These are phyloP conservation scores for Sitta europaea DNA, from an alignment of 2,113 vertebrate species.

Conservation along the genomic window DNA sequence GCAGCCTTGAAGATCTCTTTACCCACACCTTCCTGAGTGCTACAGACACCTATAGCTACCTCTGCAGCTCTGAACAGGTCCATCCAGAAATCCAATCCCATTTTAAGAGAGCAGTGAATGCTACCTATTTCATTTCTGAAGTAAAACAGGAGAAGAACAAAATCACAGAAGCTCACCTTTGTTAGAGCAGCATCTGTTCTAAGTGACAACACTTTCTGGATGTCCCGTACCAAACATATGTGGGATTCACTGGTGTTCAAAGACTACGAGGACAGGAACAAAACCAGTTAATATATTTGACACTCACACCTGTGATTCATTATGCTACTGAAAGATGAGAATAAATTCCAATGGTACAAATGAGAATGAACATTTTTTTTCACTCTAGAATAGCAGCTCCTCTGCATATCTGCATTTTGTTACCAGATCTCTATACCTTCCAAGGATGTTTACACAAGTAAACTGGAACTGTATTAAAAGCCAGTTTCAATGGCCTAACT, in stretches of 20 bases:
- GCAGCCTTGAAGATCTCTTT: background rate
- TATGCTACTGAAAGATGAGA: background rate
- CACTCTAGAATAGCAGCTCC: background rate
- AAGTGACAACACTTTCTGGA: slow-evolving; percentile 82
- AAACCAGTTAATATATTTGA: background rate
- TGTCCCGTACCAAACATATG: slow-evolving; percentile 87
- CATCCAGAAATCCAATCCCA: background rate
- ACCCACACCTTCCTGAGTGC: background rate
- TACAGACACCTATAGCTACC: background rate
- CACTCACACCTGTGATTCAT: background rate
- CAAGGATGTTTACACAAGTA: background rate
- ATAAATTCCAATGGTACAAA: background rate
- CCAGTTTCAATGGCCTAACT: background rate
- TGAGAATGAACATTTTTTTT: background rate
- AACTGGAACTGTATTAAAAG: background rate
- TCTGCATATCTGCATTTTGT: background rate
- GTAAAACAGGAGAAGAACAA: background rate
- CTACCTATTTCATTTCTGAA: background rate
- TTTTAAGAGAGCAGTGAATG: background rate
- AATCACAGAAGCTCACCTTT: slow-evolving; percentile 78
- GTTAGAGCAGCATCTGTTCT: slow-evolving; percentile 83
- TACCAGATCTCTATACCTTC: background rate
- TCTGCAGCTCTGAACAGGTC: background rate
- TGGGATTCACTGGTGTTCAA: slow-evolving; percentile 85
- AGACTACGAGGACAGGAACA: slow-evolving; percentile 66